phyloP scores from a whole-genome alignment of 2,888 invertebrate genomes.

The Phrixothrix hirtus region DNA sequence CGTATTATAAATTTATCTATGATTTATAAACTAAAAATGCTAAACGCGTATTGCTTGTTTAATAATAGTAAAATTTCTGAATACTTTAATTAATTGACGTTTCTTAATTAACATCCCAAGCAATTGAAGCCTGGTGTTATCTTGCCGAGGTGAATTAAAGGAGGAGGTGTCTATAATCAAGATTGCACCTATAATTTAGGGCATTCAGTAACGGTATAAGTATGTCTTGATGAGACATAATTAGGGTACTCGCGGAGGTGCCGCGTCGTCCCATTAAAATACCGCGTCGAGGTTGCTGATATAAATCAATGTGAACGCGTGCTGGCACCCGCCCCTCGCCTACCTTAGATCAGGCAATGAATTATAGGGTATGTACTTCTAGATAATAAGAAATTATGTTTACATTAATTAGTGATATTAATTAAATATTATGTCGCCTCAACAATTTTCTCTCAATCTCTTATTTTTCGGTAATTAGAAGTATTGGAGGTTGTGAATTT shows the following conservation, averaged over 20 bases:
- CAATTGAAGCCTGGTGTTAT: constrained; percentile 52
- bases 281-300: constrained; percentile 41
- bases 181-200: constrained; percentile 48
- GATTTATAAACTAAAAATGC: no score
- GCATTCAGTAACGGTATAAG: constrained; percentile 47
- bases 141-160: constrained; percentile 51
- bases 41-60: no score
- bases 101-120: constrained; percentile 47
- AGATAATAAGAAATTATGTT: constrained; percentile 23
- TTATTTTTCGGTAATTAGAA: no score
- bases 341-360: constrained; percentile 34
- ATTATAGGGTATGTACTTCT: constrained; percentile 28
- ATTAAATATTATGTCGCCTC: not conserved
- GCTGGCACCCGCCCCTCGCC: constrained; percentile 30
- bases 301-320: constrained; percentile 44
- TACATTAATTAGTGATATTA: constrained; percentile 18
- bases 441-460: not conserved
- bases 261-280: constrained; percentile 45
- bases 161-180: constrained; percentile 27
- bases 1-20: no score
- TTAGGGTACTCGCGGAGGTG: constrained; percentile 42
- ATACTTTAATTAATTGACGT: constrained; percentile 34
- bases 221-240: constrained; percentile 50
- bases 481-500: no score
- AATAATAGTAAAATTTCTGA: constrained; percentile 15